phyloP scores from a whole-genome alignment of 2,113 vertebrate genomes.

The Rhadina sibilatrix region DNA sequence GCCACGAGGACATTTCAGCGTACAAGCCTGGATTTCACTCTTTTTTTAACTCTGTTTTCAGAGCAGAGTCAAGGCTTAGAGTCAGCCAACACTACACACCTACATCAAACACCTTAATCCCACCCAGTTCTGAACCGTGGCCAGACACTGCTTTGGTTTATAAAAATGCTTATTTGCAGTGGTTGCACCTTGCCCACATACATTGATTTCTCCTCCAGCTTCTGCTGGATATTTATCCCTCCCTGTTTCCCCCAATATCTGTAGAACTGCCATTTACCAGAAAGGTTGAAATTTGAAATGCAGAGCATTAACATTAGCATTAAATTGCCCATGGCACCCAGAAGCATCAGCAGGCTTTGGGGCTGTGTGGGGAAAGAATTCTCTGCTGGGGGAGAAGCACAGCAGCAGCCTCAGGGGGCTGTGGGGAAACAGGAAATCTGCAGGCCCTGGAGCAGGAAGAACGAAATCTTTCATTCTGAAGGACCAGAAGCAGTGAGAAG shows the following conservation, averaged over 20 bases:
- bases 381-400: background rate
- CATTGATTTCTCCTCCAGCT: background rate
- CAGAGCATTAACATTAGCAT: background rate
- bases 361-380: background rate
- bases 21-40: background rate
- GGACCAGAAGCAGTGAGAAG: background rate
- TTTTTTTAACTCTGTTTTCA: background rate
- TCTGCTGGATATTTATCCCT: background rate
- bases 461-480: background rate
- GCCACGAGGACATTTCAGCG: accelerated
- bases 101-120: background rate
- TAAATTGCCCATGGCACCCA: background rate
- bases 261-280: background rate
- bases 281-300: background rate
- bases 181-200: background rate
- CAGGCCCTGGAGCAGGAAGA: background rate
- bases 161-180: background rate
- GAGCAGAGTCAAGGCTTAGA: background rate
- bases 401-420: background rate
- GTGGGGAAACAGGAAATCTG: background rate
- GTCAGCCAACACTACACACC: background rate
- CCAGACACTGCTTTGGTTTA: background rate
- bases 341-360: background rate
- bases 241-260: background rate
- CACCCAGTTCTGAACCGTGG: accelerated